These are phyloP conservation scores for Takifugu rubripes DNA, from an alignment of 2,797 vertebrate species.

Conservation along the genomic window DNA sequence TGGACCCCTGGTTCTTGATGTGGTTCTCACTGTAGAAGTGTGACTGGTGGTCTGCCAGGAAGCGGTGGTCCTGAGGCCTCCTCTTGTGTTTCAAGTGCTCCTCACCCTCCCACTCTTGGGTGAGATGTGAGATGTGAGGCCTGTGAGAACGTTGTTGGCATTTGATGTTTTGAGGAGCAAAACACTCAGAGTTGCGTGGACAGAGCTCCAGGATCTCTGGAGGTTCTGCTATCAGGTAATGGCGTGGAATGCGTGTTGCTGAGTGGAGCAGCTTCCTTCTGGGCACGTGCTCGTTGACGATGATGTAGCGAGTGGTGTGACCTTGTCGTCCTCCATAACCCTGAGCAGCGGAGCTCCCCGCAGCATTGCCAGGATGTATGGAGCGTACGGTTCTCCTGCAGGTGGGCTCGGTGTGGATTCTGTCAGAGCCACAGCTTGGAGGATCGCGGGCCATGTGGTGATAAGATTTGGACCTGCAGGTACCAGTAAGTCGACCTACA, in stretches of 20 bases:
- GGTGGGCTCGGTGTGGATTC: constrained; percentile 80
- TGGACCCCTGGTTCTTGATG: constrained; percentile 63
- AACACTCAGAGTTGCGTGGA: constrained; percentile 75
- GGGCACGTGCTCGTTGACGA: constrained; percentile 83
- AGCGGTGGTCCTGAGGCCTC: constrained; percentile 68
- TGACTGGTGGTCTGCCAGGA: constrained; percentile 80
- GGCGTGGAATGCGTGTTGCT: constrained; percentile 76
- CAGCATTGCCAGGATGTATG: constrained; percentile 47
- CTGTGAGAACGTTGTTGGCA: constrained; percentile 53
- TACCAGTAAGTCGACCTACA: constrained; percentile 67
- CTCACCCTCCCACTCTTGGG: constrained; percentile 82
- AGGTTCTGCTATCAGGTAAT: constrained; percentile 74
- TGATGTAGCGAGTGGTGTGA: constrained; percentile 77
- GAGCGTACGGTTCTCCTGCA: constrained; percentile 78
- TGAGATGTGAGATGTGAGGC: constrained; percentile 67
- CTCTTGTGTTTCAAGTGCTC: constrained; percentile 59
- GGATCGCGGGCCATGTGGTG: constrained; percentile 68
- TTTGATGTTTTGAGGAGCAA: constrained; percentile 54
- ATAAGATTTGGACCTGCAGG: constrained; percentile 74
- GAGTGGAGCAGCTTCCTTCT: constrained; percentile 76
- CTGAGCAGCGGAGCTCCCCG: constrained; percentile 61
- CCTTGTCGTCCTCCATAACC: constrained; percentile 64
- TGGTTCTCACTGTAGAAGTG: constrained; percentile 80
- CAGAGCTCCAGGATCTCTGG: constrained; percentile 79
- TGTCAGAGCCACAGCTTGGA: constrained; percentile 61